phyloP scores from a whole-genome alignment of 2,797 vertebrate genomes.

The Pseudochirops cupreus region DNA sequence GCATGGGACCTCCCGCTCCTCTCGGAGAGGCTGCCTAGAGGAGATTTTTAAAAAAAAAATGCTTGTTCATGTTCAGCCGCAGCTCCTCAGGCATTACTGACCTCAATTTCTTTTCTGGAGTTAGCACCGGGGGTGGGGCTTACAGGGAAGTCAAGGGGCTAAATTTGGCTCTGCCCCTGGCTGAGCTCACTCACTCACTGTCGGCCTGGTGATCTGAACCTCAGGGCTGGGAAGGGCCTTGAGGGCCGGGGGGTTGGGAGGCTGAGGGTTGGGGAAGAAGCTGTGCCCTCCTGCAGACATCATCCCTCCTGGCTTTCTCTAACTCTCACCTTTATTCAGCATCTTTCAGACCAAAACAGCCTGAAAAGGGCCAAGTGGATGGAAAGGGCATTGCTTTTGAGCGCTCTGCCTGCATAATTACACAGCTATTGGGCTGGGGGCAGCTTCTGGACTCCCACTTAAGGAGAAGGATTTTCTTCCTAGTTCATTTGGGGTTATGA shows the following conservation, averaged over 20 bases:
- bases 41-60: background rate
- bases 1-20: background rate
- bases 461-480: constrained; percentile 34
- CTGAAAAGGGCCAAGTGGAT: constrained; percentile 68
- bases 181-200: background rate
- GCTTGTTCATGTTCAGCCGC: background rate
- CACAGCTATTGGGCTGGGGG: constrained; percentile 38
- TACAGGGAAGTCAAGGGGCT: background rate
- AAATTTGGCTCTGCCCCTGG: background rate
- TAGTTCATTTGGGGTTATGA: constrained; percentile 49
- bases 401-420: constrained; percentile 32
- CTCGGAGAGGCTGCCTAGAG: background rate
- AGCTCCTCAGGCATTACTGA: background rate
- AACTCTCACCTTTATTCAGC: constrained; percentile 69
- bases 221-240: background rate
- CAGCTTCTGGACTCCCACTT: constrained; percentile 48
- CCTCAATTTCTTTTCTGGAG: constrained; percentile 17
- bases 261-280: constrained; percentile 36
- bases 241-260: constrained; percentile 6
- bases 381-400: constrained; percentile 52
- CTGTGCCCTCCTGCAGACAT: constrained; percentile 61
- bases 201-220: background rate
- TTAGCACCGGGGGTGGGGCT: background rate
- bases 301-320: constrained; percentile 71
- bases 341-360: constrained; percentile 50